Base-by-base conservation (phyloP, 2,113 vertebrate species). In the Hippocampus zosterae region DNA sequence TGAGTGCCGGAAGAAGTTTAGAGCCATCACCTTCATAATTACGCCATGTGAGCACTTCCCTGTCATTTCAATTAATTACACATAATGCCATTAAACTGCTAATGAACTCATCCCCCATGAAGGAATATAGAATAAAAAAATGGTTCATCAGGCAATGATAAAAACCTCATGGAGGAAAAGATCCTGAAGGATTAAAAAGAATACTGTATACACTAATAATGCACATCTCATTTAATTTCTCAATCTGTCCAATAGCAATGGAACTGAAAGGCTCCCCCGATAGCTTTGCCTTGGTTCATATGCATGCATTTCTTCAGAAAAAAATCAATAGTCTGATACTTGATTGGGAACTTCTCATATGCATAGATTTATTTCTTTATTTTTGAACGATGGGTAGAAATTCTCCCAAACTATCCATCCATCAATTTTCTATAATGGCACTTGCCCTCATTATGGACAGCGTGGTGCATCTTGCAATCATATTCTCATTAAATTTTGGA, bases 41-140 rank as follows among this genome's bases (percentile, higher is more conserved):
- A 13, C 40, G n/a, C 9, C 40, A 44, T 41, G 62, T 19, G 3
- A 64, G 12, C 21, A 64, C 88, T 79, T 79, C 61, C 67, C 68
- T 46, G 69, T 74, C 48, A 72, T 84, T 86, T 81, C 80, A 68
- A 79, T 83, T 87, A 86, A 91, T 89, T 88, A 80, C 80, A 71
- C 73, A 72, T 72, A 77, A 89, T 82, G 75, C 79, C 73, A 82
- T 86, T 85, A 87, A 81, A 83, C 78, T 69, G 57, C 77, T 86
- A 81, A 87, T 79, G 79, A 70, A 68, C 84, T 85, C 82, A 77
- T n/a, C 18, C 18, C 74, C 82, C 63, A 76, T 21, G 57, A 25
- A 76, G 67, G 74, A 81, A 78, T 71, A 69, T 68, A 40, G 33
- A 37, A 37, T 37, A 37, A 37, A 44, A 44, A 68, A 87, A 78